Evolutionary conservation across 2,113 vertebrate species (phyloP).

Genomic region (Ictalurus furcatus): DNA sequence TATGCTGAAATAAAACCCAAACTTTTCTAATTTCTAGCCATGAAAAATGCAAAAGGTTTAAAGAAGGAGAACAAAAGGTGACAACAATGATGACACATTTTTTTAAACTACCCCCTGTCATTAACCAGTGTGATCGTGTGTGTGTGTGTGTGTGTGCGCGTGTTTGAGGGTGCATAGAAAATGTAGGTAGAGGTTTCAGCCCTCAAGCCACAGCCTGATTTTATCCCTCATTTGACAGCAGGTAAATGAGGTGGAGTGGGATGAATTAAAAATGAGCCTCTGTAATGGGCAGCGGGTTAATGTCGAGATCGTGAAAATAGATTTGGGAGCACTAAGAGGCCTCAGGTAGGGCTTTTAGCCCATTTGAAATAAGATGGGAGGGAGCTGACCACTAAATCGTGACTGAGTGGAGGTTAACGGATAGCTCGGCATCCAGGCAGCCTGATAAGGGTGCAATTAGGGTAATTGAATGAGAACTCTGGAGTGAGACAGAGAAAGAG

Average conservation of each 20-base stretch:
- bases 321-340: conserved; percentile 33
- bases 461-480: conserved; percentile 8
- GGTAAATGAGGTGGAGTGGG: conserved; percentile 62
- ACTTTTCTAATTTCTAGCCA: conserved; percentile 5
- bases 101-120: conserved; percentile 12
- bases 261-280: conserved; percentile 71
- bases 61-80: not conserved
- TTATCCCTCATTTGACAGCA: conserved; percentile 67
- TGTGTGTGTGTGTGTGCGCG: conserved; percentile 2
- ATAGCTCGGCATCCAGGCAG: not conserved
- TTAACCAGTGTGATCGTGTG: conserved; percentile 21
- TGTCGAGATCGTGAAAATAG: conserved; percentile 54
- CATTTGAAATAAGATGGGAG: conserved; percentile 14
- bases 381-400: conserved; percentile 37
- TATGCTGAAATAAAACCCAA: not conserved
- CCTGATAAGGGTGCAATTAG: conserved; percentile 28
- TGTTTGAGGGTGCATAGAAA: not conserved
- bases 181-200: conserved; percentile 1
- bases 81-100: not conserved
- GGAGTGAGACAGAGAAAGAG: not conserved
- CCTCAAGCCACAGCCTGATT: conserved; percentile 58
- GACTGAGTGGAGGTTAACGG: conserved; percentile 27
- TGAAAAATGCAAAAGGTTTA: conserved; percentile 11
- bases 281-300: conserved; percentile 70
- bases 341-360: conserved; percentile 37